Base-by-base conservation (phyloP, 92 coral and sea anemone genomes). In the Phymanthus crucifer region DNA sequence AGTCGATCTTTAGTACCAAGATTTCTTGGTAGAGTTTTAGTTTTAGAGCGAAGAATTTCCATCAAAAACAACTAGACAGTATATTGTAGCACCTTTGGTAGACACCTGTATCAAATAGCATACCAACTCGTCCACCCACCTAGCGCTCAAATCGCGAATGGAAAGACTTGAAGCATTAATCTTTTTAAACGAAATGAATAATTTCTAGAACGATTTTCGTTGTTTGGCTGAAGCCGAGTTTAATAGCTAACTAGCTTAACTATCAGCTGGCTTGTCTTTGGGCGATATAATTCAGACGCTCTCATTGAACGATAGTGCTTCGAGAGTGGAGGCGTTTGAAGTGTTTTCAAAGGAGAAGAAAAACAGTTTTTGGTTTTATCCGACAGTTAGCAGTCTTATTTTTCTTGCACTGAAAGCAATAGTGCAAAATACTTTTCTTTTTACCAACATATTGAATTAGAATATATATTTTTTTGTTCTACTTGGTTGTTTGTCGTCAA, bases 31-130 rank as follows among this genome's bases (percentile, higher is more conserved):
- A 2, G 18, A 29, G 34, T 9, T 3, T 61, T 29, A 27, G 16
- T n/a, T 61, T 16, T 61, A 27, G 17, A 19, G 68, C 35, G 34
- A 61, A 61, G 18, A 27, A 61, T 7, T 61, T 61, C 32, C 68
- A 61, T 27, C 68, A 27, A 19, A 61, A 27, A n/a, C n/a, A 61
- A 61, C 27, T 0, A 54, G 64, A 54, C 32, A 61, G 68, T 24
- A 61, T 61, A 61, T 11, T 16, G 13, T 27, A 27, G 2, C 19
- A 18, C 64, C n/a, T 27, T 21, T 18, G 23, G 16, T 34, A 61
- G 68, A 27, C 68, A 61, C 68, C 68, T 61, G 68, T 61, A 61
- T 29, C 18, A 27, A 61, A 61, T 29, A 61, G 68, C 32, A 61
- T 27, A 61, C 36, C 68, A 61, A 61, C 3, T 26, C 68, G 5